Conservation (phyloP, 1,140 invertebrate species). For the Sarcophaga bullata region DNA sequence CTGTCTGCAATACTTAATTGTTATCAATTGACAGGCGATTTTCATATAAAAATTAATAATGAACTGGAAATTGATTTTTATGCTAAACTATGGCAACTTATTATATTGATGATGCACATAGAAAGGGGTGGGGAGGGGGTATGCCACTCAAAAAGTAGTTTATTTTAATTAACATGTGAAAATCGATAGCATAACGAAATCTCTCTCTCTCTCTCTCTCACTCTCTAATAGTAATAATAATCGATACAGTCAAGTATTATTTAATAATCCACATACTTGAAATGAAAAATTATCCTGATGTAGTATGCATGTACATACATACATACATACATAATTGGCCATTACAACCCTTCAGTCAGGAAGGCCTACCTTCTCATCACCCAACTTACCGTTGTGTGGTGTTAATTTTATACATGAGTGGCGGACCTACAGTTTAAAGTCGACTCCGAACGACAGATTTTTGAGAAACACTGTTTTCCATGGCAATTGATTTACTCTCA, state of each 20-base stretch:
- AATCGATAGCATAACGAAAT: neutral
- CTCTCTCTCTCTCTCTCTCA: too few species aligned
- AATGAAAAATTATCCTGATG: slow-evolving; percentile 31
- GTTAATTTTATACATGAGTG: too few species aligned
- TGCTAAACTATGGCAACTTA: neutral
- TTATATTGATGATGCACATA: too few species aligned
- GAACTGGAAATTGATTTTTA: slow-evolving; percentile 6
- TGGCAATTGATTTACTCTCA: too few species aligned
- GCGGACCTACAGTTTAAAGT: too few species aligned
- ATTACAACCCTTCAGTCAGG: too few species aligned
- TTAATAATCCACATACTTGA: slow-evolving; percentile 28
- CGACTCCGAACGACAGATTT: too few species aligned
- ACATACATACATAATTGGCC: too few species aligned
- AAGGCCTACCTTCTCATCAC: too few species aligned
- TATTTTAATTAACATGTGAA: slow-evolving; percentile 11
- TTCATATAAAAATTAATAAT: slow-evolving; percentile 24
- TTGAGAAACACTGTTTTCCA: too few species aligned
- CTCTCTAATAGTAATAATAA: neutral
- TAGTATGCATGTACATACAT: too few species aligned
- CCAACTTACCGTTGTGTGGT: too few species aligned
- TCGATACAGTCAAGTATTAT: neutral
- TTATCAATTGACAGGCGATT: slow-evolving; percentile 29
- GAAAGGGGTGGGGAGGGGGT: neutral
- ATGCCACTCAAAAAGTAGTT: neutral
- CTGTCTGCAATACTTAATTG: neutral